These are phyloP conservation scores for Nasonia vitripennis DNA, from an alignment of 1,140 invertebrate species.

Conservation along the genomic window DNA sequence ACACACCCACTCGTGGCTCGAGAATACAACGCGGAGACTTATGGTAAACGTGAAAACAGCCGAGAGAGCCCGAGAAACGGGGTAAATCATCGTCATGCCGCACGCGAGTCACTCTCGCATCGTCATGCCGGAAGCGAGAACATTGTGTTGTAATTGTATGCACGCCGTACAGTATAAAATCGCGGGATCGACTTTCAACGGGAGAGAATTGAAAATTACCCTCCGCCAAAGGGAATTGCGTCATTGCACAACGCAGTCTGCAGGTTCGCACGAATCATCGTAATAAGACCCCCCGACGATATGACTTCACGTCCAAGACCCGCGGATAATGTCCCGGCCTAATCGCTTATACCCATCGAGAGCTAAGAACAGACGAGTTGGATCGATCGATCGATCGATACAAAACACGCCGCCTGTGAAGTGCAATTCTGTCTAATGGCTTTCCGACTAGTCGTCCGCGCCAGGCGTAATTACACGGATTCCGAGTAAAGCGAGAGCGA, in stretches of 20 bases:
- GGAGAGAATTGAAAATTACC: neutral
- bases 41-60: conserved; percentile 10
- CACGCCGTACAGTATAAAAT: neutral
- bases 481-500: conserved; percentile 19
- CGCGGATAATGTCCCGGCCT: neutral
- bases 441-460: conserved; percentile 20
- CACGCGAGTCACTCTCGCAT: neutral
- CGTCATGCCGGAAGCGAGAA: neutral
- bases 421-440: conserved; percentile 35
- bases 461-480: conserved; percentile 38
- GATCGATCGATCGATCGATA: conserved; percentile 19
- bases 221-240: neutral
- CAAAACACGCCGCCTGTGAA: conserved; percentile 24
- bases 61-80: conserved; percentile 5
- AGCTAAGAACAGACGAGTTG: neutral
- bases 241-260: neutral
- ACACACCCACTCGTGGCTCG: neutral
- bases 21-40: neutral
- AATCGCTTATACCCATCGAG: neutral
- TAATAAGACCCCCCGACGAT: neutral
- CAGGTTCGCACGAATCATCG: neutral
- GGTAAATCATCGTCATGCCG: conserved; percentile 1
- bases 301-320: neutral
- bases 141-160: neutral
- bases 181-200: too few relatives aligned